These are phyloP conservation scores for Pocillopora meandrina DNA, from an alignment of 92 coral and sea anemone species.

Conservation along the genomic window DNA sequence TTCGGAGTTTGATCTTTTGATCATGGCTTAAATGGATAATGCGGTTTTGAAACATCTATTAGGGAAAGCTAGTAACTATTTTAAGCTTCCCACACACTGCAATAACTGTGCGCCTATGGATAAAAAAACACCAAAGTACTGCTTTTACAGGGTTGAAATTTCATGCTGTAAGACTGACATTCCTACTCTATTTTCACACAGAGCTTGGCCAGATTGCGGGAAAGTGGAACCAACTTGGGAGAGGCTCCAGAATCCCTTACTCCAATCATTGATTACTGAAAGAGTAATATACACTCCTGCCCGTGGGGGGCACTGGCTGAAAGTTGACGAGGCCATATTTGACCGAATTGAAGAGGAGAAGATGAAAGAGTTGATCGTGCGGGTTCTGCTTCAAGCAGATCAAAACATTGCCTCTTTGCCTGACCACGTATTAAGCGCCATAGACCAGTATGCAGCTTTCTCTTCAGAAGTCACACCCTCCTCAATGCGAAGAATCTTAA, in stretches of 20 bases:
- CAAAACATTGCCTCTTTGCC: constrained; percentile 60
- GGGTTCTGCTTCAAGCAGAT: constrained; percentile 24
- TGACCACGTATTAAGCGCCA: constrained; percentile 43
- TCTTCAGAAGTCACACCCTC: constrained; percentile 49
- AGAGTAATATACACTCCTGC: constrained; percentile 51
- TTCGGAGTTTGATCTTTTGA: too few relatives aligned
- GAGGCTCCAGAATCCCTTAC: constrained; percentile 35
- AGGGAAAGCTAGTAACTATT: too few relatives aligned
- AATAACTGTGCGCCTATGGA: too few relatives aligned
- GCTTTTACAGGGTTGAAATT: too few relatives aligned
- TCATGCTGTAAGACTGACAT: too few relatives aligned
- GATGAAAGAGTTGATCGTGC: constrained; percentile 14
- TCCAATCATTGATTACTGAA: constrained; percentile 10
- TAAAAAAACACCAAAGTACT: too few relatives aligned
- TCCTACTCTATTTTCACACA: not conserved
- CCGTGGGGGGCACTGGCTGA: constrained; percentile 71
- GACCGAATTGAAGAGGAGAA: constrained; percentile 13
- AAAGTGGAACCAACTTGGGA: constrained; percentile 19
- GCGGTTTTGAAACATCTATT: too few relatives aligned
- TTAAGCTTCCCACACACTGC: too few relatives aligned
- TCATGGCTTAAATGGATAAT: too few relatives aligned
- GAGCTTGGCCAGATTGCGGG: constrained; percentile 71
- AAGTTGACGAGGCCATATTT: constrained; percentile 45
- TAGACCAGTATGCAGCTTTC: not conserved
- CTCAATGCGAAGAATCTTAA: constrained; percentile 53